Conservation (phyloP, 2,113 vertebrate species). For the Lagopus muta region DNA sequence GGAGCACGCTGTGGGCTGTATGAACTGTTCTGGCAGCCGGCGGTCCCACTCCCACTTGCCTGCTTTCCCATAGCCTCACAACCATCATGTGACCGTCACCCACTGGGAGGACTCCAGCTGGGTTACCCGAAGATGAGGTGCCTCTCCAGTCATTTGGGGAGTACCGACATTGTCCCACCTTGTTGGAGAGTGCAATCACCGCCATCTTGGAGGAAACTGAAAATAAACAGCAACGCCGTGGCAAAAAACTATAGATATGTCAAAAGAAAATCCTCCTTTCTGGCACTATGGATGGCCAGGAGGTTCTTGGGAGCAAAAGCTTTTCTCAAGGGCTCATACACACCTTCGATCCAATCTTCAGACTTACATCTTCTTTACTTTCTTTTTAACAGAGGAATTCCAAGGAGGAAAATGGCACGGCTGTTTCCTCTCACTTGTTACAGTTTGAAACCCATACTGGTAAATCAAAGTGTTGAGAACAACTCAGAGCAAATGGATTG, state of each 20-base stretch:
- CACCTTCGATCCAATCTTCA: neutral
- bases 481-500: neutral
- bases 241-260: neutral
- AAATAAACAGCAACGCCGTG: neutral
- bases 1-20: slow-evolving; percentile 43
- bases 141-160: neutral
- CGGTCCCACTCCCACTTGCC: slow-evolving; percentile 24
- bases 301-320: neutral
- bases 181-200: fast-evolving
- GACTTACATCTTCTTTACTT: neutral
- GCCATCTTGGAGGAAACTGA: neutral
- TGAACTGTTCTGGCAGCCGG: slow-evolving; percentile 23
- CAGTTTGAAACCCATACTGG: neutral
- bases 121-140: neutral
- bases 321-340: neutral
- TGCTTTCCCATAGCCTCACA: slow-evolving; percentile 27
- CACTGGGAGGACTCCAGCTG: neutral
- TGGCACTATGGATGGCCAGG: neutral
- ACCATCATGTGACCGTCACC: neutral
- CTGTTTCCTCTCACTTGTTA: neutral
- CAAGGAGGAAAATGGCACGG: fast-evolving
- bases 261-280: neutral
- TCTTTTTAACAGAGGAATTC: slow-evolving; percentile 1
- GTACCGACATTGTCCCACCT: neutral
- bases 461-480: neutral